Evolutionary conservation across 2,888 invertebrate species (phyloP).

Genomic region (Dione juno): DNA sequence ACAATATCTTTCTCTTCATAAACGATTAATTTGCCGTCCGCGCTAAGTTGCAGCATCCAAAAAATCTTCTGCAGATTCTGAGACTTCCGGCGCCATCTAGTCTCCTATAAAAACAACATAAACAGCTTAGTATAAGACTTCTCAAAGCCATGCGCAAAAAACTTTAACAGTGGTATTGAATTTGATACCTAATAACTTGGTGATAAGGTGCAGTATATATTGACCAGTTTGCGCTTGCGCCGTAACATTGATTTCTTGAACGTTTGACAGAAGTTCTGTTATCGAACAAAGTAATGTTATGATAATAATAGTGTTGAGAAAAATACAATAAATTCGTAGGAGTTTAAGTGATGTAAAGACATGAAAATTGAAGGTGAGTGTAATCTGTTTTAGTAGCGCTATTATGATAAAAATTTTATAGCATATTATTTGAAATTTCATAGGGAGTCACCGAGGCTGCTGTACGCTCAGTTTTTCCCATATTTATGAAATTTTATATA

Average conservation of each 20-base stretch:
- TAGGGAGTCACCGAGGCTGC: too few species aligned
- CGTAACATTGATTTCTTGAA: slow-evolving; percentile 69
- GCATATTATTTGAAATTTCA: not conserved
- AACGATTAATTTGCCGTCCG: not conserved
- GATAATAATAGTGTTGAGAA: slow-evolving; percentile 33
- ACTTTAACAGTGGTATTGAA: slow-evolving; percentile 29
- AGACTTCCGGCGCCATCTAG: slow-evolving; percentile 40
- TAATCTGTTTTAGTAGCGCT: not conserved
- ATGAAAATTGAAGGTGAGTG: slow-evolving; percentile 68
- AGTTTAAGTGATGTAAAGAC: slow-evolving; percentile 46
- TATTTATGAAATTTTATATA: too few species aligned
- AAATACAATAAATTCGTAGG: slow-evolving; percentile 23
- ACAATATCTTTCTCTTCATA: too few species aligned
- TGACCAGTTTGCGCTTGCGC: slow-evolving; percentile 66
- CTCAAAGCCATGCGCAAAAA: slow-evolving; percentile 63
- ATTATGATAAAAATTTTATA: not conserved
- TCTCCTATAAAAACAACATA: not conserved
- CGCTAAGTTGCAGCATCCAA: not conserved
- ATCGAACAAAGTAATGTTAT: slow-evolving; percentile 35
- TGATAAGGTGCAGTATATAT: slow-evolving; percentile 44
- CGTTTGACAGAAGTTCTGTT: slow-evolving; percentile 50
- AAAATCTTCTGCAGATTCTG: not conserved
- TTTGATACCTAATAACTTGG: slow-evolving; percentile 1
- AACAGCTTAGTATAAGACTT: slow-evolving; percentile 13
- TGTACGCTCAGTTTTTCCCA: too few species aligned